phyloP scores from a whole-genome alignment of 1,140 invertebrate species.

The Aphaenogaster floridana region DNA sequence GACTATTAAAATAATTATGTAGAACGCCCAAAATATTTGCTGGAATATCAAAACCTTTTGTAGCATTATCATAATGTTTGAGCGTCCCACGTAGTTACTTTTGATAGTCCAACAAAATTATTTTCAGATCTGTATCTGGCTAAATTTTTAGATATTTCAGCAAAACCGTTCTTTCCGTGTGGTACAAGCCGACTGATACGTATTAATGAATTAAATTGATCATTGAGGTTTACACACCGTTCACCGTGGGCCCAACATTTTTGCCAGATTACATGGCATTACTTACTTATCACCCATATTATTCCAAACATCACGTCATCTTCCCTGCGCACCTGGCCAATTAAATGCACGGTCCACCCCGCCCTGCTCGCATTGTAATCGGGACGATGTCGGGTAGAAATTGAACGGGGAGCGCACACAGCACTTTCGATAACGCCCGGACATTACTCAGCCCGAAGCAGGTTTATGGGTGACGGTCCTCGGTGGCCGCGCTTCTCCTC shows the following conservation, averaged over 20 bases:
- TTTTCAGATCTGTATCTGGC: too few species aligned
- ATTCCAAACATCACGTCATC: slow-evolving; percentile 56
- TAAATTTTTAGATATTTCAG: too few species aligned
- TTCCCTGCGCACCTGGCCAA: slow-evolving; percentile 61
- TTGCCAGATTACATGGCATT: slow-evolving; percentile 53
- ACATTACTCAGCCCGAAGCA: slow-evolving; percentile 74
- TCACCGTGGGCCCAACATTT: background rate
- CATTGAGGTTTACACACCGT: slow-evolving; percentile 23
- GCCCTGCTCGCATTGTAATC: slow-evolving; percentile 71
- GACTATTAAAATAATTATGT: too few species aligned
- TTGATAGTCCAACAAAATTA: too few species aligned
- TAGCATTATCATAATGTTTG: too few species aligned
- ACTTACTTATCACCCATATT: slow-evolving; percentile 56
- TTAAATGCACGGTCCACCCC: slow-evolving; percentile 63
- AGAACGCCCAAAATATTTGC: too few species aligned
- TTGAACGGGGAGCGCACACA: slow-evolving; percentile 62
- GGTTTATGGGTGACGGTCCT: slow-evolving; percentile 75
- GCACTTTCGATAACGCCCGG: slow-evolving; percentile 73
- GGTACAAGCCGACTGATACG: background rate
- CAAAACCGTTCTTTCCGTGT: background rate
- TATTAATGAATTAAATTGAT: slow-evolving; percentile 38
- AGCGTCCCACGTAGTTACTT: too few species aligned
- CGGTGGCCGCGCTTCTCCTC: slow-evolving; percentile 33
- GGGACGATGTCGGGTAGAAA: slow-evolving; percentile 72
- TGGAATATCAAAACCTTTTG: too few species aligned